Conservation (phyloP, 2,113 vertebrate species). For the Onychostruthus taczanowskii region DNA sequence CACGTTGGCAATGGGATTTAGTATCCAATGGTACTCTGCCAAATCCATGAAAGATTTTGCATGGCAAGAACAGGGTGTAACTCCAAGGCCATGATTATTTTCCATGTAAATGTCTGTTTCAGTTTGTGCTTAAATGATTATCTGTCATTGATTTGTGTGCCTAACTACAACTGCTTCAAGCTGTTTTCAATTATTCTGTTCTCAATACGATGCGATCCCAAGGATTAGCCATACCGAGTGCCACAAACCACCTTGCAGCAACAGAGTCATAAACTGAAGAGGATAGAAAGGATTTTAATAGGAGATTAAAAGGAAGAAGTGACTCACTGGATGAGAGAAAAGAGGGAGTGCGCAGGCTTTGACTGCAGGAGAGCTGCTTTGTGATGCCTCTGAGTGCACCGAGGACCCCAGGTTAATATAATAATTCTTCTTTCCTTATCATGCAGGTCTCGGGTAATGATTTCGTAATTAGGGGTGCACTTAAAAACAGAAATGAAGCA, state of each 20-base stretch:
- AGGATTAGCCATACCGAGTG: conserved; percentile 60
- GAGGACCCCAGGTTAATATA: conserved; percentile 50
- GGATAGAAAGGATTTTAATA: conserved; percentile 69
- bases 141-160: conserved; percentile 72
- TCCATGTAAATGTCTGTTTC: conserved; percentile 60
- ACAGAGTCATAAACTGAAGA: conserved; percentile 70
- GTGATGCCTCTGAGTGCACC: background rate
- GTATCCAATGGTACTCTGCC: background rate
- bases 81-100: conserved; percentile 41
- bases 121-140: conserved; percentile 70
- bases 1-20: background rate
- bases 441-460: conserved; percentile 1
- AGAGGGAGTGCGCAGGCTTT: conserved; percentile 24
- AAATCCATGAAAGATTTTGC: conserved; percentile 18
- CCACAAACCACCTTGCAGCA: conserved; percentile 60
- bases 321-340: conserved; percentile 53
- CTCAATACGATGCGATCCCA: conserved; percentile 48
- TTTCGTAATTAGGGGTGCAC: conserved; percentile 24
- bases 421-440: conserved; percentile 43
- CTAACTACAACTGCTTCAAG: conserved; percentile 65
- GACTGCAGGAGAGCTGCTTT: conserved; percentile 43
- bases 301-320: conserved; percentile 60
- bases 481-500: background rate
- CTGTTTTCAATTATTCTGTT: conserved; percentile 70
- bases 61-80: conserved; percentile 24